Conservation (phyloP, 2,113 vertebrate species). For the Thamnophis sirtalis region DNA sequence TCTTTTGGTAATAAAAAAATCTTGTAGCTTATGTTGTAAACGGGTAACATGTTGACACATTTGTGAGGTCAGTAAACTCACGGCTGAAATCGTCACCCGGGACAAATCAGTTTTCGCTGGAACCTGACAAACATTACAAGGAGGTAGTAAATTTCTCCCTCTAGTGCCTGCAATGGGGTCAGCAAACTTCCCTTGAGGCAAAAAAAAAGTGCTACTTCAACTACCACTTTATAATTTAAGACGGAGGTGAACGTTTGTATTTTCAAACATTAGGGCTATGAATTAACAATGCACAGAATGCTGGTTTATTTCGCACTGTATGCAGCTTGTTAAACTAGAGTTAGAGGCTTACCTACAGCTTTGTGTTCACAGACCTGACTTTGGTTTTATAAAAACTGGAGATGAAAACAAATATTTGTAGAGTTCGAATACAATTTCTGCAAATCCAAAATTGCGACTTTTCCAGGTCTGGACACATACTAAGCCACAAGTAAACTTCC, state of each 20-base stretch:
- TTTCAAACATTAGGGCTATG: not conserved
- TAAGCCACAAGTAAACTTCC: not conserved
- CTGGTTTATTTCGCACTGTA: not conserved
- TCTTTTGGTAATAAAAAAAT: not conserved
- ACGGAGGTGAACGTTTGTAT: not conserved
- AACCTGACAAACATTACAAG: fast-evolving
- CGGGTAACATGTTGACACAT: not conserved
- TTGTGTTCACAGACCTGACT: not conserved
- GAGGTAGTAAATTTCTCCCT: not conserved
- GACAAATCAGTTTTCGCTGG: not conserved
- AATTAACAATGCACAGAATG: not conserved
- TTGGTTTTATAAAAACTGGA: not conserved
- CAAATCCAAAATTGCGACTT: not conserved
- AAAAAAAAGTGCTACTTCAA: not conserved
- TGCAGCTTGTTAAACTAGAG: not conserved
- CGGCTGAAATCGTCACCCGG: not conserved
- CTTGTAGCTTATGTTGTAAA: not conserved
- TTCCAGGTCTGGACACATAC: not conserved
- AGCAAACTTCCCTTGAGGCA: not conserved
- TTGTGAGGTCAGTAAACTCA: not conserved
- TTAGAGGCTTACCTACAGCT: not conserved
- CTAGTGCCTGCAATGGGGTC: not conserved
- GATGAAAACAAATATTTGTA: not conserved
- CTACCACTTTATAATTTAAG: not conserved
- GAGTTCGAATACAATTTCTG: not conserved